Base-by-base conservation (phyloP, 1,140 invertebrate species). In the Eriocheir sinensis region DNA sequence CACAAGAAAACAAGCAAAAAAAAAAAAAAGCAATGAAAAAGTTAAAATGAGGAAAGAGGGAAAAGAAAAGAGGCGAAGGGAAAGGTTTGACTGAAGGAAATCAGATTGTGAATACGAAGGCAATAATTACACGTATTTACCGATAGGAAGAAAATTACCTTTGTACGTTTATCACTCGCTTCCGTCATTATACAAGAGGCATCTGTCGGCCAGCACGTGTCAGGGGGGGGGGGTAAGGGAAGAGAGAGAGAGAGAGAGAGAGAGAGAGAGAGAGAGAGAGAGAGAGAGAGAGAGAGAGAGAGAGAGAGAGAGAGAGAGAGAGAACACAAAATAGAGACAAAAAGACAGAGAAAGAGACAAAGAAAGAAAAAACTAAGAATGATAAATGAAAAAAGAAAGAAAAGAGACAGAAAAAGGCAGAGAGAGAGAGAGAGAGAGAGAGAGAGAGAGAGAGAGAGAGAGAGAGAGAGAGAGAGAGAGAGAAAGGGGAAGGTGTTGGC, bases 201-300 rank as follows among this genome's bases (percentile, higher is more conserved):
- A 27, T 72, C 53, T 21, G 21, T 72, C n/a, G 27, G 60, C 0
- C 27, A n/a, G 21, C 60, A 72, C 60, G 60, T 72, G 60, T n/a
- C 21, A 72, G 60, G n/a, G 60, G n/a, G 60, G n/a, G 60, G n/a
- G 53, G 27, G 53, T n/a, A n/a, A n/a, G n/a, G n/a, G n/a, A n/a
- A 72, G 53, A 72, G 53, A 72, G 53, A 72, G 53, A 72, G 53
- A 72, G 53, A 72, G 53, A 72, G 53, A 72, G 53, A 72, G 53
- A 72, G 53, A 72, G 53, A 72, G 53, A 72, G 53, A 72, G 53
- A 72, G 53, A 72, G 53, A 72, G 53, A 72, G 60, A 72, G 60
- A 72, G 60, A 72, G 60, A 72, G 60, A 72, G 60, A 72, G 60
- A 72, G 60, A 72, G 60, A 72, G 60, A 72, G 60, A 72, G 60